phyloP scores from a whole-genome alignment of 2,888 invertebrate genomes.

The Ormyrus labotus region DNA sequence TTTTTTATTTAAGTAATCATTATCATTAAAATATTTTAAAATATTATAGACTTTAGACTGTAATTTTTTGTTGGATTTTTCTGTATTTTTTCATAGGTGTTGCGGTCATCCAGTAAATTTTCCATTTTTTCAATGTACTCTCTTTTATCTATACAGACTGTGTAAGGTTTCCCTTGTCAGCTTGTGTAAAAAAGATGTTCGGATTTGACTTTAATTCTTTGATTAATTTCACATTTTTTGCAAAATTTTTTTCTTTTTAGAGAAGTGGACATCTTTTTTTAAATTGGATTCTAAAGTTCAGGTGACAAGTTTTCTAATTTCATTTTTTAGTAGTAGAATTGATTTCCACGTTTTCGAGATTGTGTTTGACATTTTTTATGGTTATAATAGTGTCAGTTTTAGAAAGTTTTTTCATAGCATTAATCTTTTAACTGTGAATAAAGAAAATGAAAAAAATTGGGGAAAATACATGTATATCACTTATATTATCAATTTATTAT shows the following conservation, averaged over 20 bases:
- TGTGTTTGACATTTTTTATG: neutral
- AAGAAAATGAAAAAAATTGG: too few species aligned
- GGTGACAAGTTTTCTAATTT: neutral
- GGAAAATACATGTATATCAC: too few species aligned
- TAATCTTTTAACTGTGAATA: too few species aligned
- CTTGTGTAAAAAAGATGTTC: neutral
- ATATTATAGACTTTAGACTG: neutral
- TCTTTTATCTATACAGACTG: neutral
- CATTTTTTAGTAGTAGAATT: neutral
- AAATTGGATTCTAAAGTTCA: neutral
- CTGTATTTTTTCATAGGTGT: neutral
- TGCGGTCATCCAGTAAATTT: neutral
- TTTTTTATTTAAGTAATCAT: neutral
- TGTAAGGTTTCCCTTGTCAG: neutral
- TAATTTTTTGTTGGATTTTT: neutral
- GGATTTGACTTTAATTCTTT: neutral
- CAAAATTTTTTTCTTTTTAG: neutral
- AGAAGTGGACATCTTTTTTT: neutral
- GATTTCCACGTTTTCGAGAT: neutral
- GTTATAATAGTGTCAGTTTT: neutral
- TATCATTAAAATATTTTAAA: neutral
- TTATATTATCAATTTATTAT: too few species aligned
- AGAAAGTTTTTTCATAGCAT: neutral
- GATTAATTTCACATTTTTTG: neutral
- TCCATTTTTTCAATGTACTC: neutral